Evolutionary conservation across 2,797 vertebrate species (phyloP), one percentile per base, ranked within the genome.

Genomic region (Myoxocephalus aenaeus): DNA sequence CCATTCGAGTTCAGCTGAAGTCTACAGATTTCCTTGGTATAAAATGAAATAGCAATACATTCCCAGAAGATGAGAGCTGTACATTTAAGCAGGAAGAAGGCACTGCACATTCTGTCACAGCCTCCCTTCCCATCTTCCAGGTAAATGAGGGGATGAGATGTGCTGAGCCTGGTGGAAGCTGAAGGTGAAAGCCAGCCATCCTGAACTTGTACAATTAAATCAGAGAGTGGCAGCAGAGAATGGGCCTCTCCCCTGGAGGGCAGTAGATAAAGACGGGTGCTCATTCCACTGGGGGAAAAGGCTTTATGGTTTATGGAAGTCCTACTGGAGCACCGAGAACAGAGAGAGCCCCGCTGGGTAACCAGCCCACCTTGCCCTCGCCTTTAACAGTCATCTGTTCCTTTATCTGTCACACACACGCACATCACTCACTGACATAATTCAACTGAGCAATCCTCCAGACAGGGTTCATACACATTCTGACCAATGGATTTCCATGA

Each of bases 171-270:
- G 56, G 86, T 76, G 79, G 74, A 86, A 81, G 83, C 84, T 92
- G 92, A 95, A 95, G 93, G 93, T 92, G 90, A 94, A 88, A 93
- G 79, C 75, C 91, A 94, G 91, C 91, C 94, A 94, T 92, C 92
- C 92, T 79, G 89, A 95, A 94, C 91, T 92, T 92, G 90, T 87
- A 90, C 93, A 95, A 94, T 95, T 95, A 95, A 95, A 94, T 93
- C 89, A 89, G 87, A 83, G 78, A 69, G 78, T 73, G 68, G 84
- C 84, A 81, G 83, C 65, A 25, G 86, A 10, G 88, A 91, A 90
- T 76, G 87, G 82, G 79, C 76, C 18, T 68, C 81, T 83, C 82
- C 90, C 87, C 89, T 83, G 83, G 87, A 89, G 90, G 87, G 77
- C 83, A 53, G 75, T 59, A 86, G 90, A 93, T 92, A 91, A 91